Base-by-base conservation (phyloP, 1,140 invertebrate species). In the Aethina tumida region DNA sequence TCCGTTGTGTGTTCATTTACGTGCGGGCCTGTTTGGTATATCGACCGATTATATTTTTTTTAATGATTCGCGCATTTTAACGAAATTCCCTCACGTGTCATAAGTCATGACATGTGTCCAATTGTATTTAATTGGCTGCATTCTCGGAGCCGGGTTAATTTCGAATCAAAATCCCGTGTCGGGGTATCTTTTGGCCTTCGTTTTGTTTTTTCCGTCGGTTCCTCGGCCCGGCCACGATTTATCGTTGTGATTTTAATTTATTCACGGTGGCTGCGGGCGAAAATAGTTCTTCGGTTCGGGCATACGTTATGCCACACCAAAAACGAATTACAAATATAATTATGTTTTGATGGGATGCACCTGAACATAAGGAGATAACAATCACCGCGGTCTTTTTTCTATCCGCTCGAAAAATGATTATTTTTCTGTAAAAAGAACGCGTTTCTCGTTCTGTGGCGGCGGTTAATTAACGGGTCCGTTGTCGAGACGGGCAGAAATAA, bases 171-270 rank as follows among this genome's bases (percentile, higher is more conserved):
- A 35, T 30, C 31, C 34, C 39, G 19, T 39, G 8, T 18, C 29
- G 30, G 31, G 36, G 42, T 39, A 44, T 37, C 46, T 53, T 53
- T 47, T 50, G 42, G 42, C 45, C 32, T 33, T 27, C 35, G 43
- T 41, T 42, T 46, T 43, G 50, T 56, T 52, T 52, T 52, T 48
- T 52, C 52, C 53, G 53, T 49, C 46, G 53, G 49, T 49, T 53
- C 41, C 34, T 39, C 41, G 34, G 39, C 44, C 45, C 43, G 41
- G 50, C 41, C 29, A 56, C 46, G 55, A 57, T 57, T 57, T 57
- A 57, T 57, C 51, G 52, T 55, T 35, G 36, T 45, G 48, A 55
- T 53, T 57, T 57, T 57, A 57, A 57, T 57, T 57, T 57, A 57
- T 57, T 55, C 55, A 49, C 47, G 27, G n/a, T n/a, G 40, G 37